Base-by-base conservation (phyloP, 1,140 invertebrate genomes). In the Andricus grossulariae region DNA sequence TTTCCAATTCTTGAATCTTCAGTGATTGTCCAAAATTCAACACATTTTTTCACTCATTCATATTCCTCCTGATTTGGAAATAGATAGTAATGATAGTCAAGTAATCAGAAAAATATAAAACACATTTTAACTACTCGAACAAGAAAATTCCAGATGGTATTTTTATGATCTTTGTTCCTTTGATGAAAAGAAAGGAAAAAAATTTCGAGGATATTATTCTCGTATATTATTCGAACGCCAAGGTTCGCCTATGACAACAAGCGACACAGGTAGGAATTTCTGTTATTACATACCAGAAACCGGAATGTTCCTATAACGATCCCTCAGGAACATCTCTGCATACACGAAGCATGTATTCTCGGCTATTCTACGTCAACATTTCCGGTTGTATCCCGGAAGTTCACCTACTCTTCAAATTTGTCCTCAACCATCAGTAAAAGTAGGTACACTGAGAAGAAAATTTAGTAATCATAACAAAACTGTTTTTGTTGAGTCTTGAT, bases 231-330 rank as follows among this genome's bases (percentile, higher is more conserved):
- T 66, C 21, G 57, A 15, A 21, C 13, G 25, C 11, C 21, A 66
- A 39, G 6, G 25, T 32, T 66, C 25, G 11, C 57, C 57, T 66
- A n/a, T 66, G 57, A 66, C 25, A 39, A 39, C 8, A 55, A 11
- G 19, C 19, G 84, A 88, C 85, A 79, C 84, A 84, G 81, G 83
- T 84, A 88, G 86, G 87, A 88, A 88, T 88, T 88, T 88, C 85
- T 88, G 82, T 87, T 88, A 88, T 88, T 88, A 87, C 87, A 88
- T 88, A 88, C 86, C 86, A 85, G 82, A 85, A 85, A 74, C 81
- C 79, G 86, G 86, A 86, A 88, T 87, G 83, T 82, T 82, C 83
- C 80, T 82, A 75, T 85, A 84, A 82, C 86, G 83, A 86, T 81
- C 85, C 80, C 84, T 75, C 76, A 81, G 79, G 84, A 82, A 78